A percentile compares a stretch with the other conserved stretches of the same genome.
Conservation (phyloP, 2,797 vertebrate genomes). For the Pteropus rufus region DNA sequence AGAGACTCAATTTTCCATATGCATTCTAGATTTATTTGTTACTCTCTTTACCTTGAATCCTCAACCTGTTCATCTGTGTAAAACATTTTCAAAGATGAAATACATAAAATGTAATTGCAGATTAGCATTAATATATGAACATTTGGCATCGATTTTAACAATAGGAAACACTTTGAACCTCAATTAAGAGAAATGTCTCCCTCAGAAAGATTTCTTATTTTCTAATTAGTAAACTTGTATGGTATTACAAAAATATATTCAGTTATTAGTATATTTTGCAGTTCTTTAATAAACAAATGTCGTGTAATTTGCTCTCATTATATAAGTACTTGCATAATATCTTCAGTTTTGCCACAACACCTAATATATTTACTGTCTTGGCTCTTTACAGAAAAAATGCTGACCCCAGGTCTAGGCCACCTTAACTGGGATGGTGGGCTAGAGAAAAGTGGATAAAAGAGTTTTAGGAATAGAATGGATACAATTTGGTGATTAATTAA, state of each 20-base stretch:
- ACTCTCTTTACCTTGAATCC: not conserved
- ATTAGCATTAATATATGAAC: conserved; percentile 9
- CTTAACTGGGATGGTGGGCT: not conserved
- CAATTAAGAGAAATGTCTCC: not conserved
- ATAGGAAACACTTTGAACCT: not conserved
- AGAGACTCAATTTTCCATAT: not conserved
- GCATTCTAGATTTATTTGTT: not conserved
- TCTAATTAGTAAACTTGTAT: not conserved
- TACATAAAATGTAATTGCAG: not conserved
- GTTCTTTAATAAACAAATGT: not conserved
- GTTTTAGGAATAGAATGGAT: not conserved
- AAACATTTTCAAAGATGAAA: conserved; percentile 22
- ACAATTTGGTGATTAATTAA: not conserved
- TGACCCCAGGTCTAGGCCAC: not conserved
- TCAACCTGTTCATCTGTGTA: not conserved
- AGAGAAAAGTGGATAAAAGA: conserved; percentile 6
- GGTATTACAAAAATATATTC: not conserved
- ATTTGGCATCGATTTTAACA: conserved; percentile 25
- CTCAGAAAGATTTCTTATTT: not conserved
- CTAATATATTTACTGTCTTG: not conserved
- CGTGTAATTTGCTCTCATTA: not conserved
- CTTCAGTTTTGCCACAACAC: not conserved
- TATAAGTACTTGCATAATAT: not conserved
- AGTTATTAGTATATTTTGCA: conserved; percentile 20
- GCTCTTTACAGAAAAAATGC: not conserved